Evolutionary conservation across 2,113 vertebrate species (phyloP), one percentile per base, ranked within the genome.

Genomic region (Petrocephalus microphthalmus): DNA sequence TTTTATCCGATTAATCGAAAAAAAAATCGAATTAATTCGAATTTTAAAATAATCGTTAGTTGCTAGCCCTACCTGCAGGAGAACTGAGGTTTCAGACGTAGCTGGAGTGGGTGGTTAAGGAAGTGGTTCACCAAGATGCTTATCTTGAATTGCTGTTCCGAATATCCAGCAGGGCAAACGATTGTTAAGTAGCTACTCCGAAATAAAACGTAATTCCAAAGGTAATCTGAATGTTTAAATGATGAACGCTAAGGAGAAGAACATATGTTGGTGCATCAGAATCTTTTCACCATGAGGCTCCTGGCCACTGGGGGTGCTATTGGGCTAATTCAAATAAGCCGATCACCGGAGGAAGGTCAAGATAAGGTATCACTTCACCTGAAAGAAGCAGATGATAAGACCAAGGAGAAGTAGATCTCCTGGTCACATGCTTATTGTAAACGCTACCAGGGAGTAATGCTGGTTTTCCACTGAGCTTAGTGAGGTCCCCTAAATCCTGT

Each of bases 381-480:
- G 19, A 85, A 85, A 56, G 52, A 53, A 33, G 52, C 49, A 42
- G 51, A 17, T 57, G 87, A 89, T 87, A 89, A 87, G 25, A 19
- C 11, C 78, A 88, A 88, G 88, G 88, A 88, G 42, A 85, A 47
- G 19, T 29, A 42, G 2, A 15, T 13, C 22, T 57, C 47, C 29
- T 86, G 64, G 51, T 89, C 29, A 78, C 54, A 86, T 6, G 13
- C n/a, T 51, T 53, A 84, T 51, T 54, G 47, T 51, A 33, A 52
- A 29, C 54, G 13, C 15, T 45, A 47, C 81, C 87, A 60, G 22
- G 19, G 33, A 42, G 52, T 37, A 37, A 88, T 47, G 53, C 22
- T 8, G 7, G 7, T 85, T 54, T 37, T 42, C 7, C 7, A 60
- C 5, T 51, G 33, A 47, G 7, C 19, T 47, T n/a, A 22, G 33